These are phyloP conservation scores for Sebastes diploproa DNA, from an alignment of 2,797 vertebrate species.

Conservation along the genomic window DNA sequence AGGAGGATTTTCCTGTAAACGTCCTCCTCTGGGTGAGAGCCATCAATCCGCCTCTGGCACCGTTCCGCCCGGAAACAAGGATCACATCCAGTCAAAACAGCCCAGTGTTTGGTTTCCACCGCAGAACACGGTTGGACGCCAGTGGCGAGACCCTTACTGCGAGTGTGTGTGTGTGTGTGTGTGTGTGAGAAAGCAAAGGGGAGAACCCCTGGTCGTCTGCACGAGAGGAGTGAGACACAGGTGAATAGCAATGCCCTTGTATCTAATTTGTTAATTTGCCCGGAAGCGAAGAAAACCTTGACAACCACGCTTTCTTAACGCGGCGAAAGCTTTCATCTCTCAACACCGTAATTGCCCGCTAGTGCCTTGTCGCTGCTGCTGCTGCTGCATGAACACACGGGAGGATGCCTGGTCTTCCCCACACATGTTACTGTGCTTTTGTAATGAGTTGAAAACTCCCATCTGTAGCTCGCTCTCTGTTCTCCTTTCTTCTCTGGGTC, in stretches of 20 bases:
- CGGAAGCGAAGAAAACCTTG: conserved; percentile 57
- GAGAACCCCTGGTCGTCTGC: conserved; percentile 43
- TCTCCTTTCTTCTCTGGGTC: conserved; percentile 76
- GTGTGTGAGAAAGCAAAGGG: conserved; percentile 2
- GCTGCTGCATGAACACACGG: conserved; percentile 26
- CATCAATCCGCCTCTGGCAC: conserved; percentile 75
- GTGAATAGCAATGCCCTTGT: conserved; percentile 59
- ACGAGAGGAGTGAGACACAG: conserved; percentile 47
- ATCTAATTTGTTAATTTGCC: conserved; percentile 72
- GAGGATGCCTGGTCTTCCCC: conserved; percentile 61
- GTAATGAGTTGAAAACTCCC: conserved; percentile 79
- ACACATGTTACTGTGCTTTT: conserved; percentile 75
- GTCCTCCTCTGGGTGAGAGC: conserved; percentile 71
- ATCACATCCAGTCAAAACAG: conserved; percentile 80
- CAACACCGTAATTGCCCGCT: conserved; percentile 50
- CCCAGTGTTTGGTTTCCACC: conserved; percentile 79
- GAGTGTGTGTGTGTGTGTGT: conserved; percentile 30
- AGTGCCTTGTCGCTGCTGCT: conserved; percentile 29
- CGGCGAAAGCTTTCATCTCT: conserved; percentile 70
- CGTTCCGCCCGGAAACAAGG: conserved; percentile 75
- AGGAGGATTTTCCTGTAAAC: conserved; percentile 72
- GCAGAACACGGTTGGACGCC: conserved; percentile 70
- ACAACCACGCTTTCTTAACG: conserved; percentile 38
- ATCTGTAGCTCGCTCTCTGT: conserved; percentile 68
- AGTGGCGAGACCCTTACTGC: conserved; percentile 61